A percentile compares a stretch with the other conserved stretches of the same genome.
Evolutionary conservation across 2,888 invertebrate genomes (phyloP).

Genomic region (Epinotia demarniana): DNA sequence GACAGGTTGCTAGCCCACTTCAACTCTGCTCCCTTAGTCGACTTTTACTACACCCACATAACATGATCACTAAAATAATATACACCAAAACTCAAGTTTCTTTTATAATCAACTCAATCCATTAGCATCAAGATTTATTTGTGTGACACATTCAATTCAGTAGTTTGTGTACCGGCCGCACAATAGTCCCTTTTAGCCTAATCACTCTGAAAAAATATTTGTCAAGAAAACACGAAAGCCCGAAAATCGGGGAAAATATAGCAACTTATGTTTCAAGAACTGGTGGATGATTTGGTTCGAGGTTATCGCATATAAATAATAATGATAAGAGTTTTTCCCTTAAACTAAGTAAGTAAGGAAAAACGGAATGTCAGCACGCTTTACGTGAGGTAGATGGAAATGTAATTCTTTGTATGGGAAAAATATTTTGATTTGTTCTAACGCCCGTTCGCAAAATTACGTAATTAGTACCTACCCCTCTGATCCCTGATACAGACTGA

Average conservation of each 20-base stretch:
- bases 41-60: not conserved
- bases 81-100: not conserved
- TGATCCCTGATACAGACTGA: too few species aligned
- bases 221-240: conserved; percentile 30
- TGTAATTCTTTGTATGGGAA: too few species aligned
- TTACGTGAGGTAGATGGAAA: too few species aligned
- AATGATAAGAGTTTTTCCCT: not conserved
- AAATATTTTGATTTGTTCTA: too few species aligned
- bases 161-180: conserved; percentile 5
- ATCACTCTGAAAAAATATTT: conserved; percentile 37
- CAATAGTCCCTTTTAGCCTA: conserved; percentile 41
- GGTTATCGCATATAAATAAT: not conserved
- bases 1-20: too few species aligned
- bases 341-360: too few species aligned
- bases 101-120: conserved; percentile 32
- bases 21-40: too few species aligned
- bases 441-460: too few species aligned
- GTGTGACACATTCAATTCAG: conserved; percentile 23
- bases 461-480: too few species aligned
- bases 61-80: not conserved
- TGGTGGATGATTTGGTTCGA: not conserved
- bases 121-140: conserved; percentile 35
- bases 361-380: too few species aligned
- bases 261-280: not conserved
- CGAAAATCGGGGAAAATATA: not conserved